phyloP scores from a whole-genome alignment of 2,113 vertebrate genomes.

The Nestor notabilis region DNA sequence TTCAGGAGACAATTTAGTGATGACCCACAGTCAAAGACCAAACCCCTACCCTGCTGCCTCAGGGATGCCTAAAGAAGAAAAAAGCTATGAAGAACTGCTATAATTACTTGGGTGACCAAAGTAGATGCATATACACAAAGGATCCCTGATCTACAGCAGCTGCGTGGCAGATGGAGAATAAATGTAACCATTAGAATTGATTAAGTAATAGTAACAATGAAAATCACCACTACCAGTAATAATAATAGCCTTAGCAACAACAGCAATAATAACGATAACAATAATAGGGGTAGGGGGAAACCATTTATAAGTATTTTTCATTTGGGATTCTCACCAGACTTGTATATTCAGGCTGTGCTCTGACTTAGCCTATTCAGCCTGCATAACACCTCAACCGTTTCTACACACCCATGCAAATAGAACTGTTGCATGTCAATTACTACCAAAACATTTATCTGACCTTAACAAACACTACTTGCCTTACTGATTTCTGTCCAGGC shows the following conservation, averaged over 20 bases:
- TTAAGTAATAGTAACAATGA: background rate
- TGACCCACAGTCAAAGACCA: background rate
- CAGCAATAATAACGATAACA: background rate
- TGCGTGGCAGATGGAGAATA: constrained; percentile 6
- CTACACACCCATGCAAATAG: background rate
- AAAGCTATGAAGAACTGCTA: background rate
- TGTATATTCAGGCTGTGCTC: background rate
- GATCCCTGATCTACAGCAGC: background rate
- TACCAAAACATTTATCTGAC: background rate
- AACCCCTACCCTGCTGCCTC: background rate
- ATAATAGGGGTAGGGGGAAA: background rate
- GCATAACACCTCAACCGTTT: background rate
- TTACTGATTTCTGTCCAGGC: background rate
- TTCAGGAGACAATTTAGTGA: background rate
- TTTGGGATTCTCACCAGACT: background rate
- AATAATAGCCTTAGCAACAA: background rate
- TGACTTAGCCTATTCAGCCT: background rate
- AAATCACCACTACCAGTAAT: background rate
- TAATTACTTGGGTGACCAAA: background rate
- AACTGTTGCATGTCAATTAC: background rate
- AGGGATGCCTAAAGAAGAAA: background rate
- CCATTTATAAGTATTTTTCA: background rate
- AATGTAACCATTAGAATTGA: background rate
- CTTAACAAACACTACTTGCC: background rate
- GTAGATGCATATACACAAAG: background rate